These are phyloP conservation scores for Girardinus metallicus DNA, from an alignment of 2,797 vertebrate species.

Conservation along the genomic window DNA sequence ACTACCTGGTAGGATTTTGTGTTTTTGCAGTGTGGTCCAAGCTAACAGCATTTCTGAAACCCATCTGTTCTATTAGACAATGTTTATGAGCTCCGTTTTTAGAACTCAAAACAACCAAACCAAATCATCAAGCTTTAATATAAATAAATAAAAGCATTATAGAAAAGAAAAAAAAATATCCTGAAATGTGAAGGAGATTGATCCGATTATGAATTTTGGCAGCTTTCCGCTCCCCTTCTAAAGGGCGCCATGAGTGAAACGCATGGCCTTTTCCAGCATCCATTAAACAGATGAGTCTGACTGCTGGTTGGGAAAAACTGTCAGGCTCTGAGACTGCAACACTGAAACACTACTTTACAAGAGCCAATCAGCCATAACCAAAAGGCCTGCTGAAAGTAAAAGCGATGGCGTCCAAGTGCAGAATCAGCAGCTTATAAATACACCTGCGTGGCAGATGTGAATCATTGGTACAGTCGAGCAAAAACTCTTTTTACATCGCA, in stretches of 20 bases:
- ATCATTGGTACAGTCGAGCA: background rate
- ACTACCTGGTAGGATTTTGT: too few species aligned
- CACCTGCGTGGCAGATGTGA: slow-evolving; percentile 9
- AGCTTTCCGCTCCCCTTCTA: background rate
- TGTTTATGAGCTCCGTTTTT: background rate
- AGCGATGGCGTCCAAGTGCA: background rate
- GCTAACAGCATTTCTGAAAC: background rate
- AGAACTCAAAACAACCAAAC: background rate
- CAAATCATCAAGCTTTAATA: background rate
- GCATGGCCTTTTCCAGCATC: slow-evolving; percentile 26
- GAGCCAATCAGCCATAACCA: slow-evolving; percentile 27
- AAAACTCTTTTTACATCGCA: background rate
- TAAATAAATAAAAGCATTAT: background rate
- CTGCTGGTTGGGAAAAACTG: slow-evolving; percentile 27
- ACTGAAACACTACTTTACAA: slow-evolving; percentile 31
- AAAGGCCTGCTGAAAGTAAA: slow-evolving; percentile 7
- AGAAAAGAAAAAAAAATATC: background rate
- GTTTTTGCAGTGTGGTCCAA: background rate
- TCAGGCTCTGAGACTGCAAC: slow-evolving; percentile 24
- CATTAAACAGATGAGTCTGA: slow-evolving; percentile 39
- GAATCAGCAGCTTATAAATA: slow-evolving; percentile 1
- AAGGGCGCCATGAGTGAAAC: slow-evolving; percentile 9
- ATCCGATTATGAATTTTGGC: background rate
- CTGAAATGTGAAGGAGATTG: background rate
- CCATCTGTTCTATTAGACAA: background rate